These are phyloP conservation scores for Channa maculata DNA, from an alignment of 2,113 vertebrate genomes.

Conservation along the genomic window DNA sequence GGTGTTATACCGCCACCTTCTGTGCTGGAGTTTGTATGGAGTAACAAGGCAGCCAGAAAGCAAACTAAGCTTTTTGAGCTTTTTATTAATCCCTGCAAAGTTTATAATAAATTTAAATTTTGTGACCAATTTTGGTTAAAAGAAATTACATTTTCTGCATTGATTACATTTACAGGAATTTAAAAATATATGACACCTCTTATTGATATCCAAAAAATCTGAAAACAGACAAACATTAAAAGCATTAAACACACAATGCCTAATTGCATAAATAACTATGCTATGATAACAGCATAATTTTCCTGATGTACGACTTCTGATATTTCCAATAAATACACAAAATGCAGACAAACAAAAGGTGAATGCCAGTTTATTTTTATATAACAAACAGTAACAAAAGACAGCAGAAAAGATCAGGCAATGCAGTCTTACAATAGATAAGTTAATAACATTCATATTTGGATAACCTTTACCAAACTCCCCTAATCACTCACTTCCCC, in stretches of 20 bases:
- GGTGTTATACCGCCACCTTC: slow-evolving; percentile 31
- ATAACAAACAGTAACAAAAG: slow-evolving; percentile 80
- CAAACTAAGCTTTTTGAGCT: too few species aligned
- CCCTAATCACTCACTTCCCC: background rate
- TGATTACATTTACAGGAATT: background rate
- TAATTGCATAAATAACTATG: too few species aligned
- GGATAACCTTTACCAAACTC: slow-evolving; percentile 45
- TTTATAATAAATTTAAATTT: too few species aligned
- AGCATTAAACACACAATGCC: too few species aligned
- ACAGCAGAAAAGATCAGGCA: slow-evolving; percentile 69
- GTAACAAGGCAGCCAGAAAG: too few species aligned
- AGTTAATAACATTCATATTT: slow-evolving; percentile 70
- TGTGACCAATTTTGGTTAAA: too few species aligned
- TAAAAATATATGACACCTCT: background rate
- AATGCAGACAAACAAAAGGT: slow-evolving; percentile 50
- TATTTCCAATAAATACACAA: background rate
- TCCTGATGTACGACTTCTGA: background rate
- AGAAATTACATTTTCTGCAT: too few species aligned
- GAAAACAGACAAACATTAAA: background rate
- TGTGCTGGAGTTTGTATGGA: slow-evolving; percentile 8
- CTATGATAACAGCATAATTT: background rate
- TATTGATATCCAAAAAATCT: background rate
- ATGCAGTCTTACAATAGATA: slow-evolving; percentile 60
- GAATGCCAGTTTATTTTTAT: slow-evolving; percentile 69
- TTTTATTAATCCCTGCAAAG: too few species aligned